Base-by-base conservation (phyloP, 1,140 invertebrate genomes). In the Magallana angulata region DNA sequence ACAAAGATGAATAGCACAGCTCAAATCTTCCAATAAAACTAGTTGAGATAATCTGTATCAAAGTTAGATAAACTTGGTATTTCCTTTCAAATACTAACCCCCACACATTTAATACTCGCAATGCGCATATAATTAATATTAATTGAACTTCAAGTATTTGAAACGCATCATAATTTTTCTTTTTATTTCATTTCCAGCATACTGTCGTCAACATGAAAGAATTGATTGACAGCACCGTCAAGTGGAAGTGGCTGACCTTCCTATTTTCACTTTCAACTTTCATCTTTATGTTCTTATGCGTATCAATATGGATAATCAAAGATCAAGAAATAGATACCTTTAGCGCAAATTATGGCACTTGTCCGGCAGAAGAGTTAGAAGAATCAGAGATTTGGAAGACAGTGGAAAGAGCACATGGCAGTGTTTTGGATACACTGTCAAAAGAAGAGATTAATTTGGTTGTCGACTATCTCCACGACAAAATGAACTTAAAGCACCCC, bases 371-470 rank as follows among this genome's bases (percentile, higher is more conserved):
- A 48, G 59, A 86, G 57, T 76, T 16, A 48, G 30, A 68, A 30
- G 64, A 24, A 11, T n/a, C 24, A 64, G 60, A 57, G 18, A 57
- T 7, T 16, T 60, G 24, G 87, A 57, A n/a, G 58, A 82, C 8
- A 4, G 60, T 9, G 68, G 36, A 82, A 11, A 76, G 68, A 71
- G 80, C 64, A 7, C 68, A 71, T 24, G 68, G 68, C 7, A 36
- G n/a, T 18, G 85, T 86, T 16, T 91, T 92, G 59, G 87, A 90
- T 0, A 89, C 90, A 18, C 84, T 93, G 56, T 90, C 89, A 0
- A 76, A 82, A 6, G 76, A 90, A 16, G 92, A 93, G 82, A 91
- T 92, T 14, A 57, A 85, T 36, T 57, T 58, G 12, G 82, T 93
- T 0, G 30, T 90, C 5, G 16, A 89, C 5, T 92, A 89, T 85